Base-by-base conservation (phyloP, 2,113 vertebrate genomes). In the Piprites chloris region DNA sequence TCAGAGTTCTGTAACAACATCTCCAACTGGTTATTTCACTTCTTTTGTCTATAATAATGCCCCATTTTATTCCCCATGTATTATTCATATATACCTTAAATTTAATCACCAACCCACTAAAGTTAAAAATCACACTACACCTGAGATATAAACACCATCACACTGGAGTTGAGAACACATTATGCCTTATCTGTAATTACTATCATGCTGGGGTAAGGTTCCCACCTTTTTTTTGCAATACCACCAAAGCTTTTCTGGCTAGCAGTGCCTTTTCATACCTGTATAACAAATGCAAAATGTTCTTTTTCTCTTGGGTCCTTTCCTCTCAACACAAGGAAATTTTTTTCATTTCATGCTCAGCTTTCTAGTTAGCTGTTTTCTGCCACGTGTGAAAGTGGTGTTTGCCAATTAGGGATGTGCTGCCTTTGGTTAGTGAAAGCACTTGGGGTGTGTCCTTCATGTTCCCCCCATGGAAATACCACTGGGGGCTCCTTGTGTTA, bases 31-130 rank as follows among this genome's bases (percentile, higher is more conserved):
- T 96, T 97, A 72, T 95, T 97, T 97, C 69, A 44, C 76, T 95
- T 93, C 68, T 95, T 96, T 94, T 94, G 81, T 91, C 75, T 91
- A 80, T 83, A 94, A 96, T 96, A 96, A 91, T 92, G 78, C 47
- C 77, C 80, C 72, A 53, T 97, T 97, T 96, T 55, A 91, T 95
- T 96, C 73, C 20, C 72, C 32, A 97, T 97, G 92, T 97, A 97
- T 98, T 97, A 97, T 97, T 98, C 95, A 97, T 97, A 80, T 73
- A 82, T 96, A 97, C 74, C 96, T 98, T 98, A 97, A 97, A 97
- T 98, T 97, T 98, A 97, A 98, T 97, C 96, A 98, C 94, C 92
- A 97, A 46, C 55, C 35, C 75, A 89, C 95, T 95, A 95, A 97
- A 96, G 96, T 97, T 97, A 97, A 98, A 98, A 98, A 94, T 98